Conservation (phyloP, 2,888 invertebrate species). For the Noctua janthe region DNA sequence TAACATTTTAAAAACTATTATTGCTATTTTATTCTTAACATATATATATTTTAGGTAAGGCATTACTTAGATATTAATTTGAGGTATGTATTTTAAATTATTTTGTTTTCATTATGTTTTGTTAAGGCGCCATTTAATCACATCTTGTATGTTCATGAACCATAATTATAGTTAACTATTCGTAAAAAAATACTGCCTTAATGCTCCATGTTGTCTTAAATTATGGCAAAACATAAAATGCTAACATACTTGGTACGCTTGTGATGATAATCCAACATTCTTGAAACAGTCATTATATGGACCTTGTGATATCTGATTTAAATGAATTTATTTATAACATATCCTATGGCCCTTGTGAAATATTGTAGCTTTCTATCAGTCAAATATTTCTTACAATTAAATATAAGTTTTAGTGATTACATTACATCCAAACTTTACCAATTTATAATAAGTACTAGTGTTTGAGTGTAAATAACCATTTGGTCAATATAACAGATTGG, state of each 20-base stretch:
- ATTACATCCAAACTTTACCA: not conserved
- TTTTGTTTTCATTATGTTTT: not conserved
- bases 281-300: not conserved
- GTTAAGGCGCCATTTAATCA: not conserved
- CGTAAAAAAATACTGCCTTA: not conserved
- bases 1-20: slow-evolving; percentile 15
- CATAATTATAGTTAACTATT: not conserved
- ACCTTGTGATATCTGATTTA: too few relatives aligned
- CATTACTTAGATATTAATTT: slow-evolving; percentile 31
- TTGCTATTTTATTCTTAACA: slow-evolving; percentile 25
- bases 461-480: not conserved
- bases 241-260: not conserved
- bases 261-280: not conserved
- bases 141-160: not conserved
- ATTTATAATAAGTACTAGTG: not conserved
- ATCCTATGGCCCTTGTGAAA: not conserved
- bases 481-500: not conserved
- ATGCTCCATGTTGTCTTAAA: not conserved
- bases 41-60: slow-evolving; percentile 33
- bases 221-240: not conserved
- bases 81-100: slow-evolving; percentile 11
- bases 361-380: not conserved
- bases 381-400: not conserved
- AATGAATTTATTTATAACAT: not conserved
- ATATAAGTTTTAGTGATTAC: not conserved